Percentiles rank a stretch among this genome's conserved stretches.
These are phyloP conservation scores for Panorpa germanica DNA, from an alignment of 2,888 invertebrate species.

Conservation along the genomic window DNA sequence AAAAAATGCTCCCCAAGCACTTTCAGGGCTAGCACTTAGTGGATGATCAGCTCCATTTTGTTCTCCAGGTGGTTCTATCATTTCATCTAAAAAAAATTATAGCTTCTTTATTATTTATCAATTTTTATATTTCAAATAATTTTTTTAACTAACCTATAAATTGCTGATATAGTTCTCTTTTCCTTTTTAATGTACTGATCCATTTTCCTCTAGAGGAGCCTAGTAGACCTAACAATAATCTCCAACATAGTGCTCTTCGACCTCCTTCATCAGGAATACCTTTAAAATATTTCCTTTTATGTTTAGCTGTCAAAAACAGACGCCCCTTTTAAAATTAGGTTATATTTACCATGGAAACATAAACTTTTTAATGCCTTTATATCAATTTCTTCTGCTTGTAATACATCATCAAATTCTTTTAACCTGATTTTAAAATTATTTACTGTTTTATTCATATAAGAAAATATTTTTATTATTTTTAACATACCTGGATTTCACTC, in stretches of 20 bases:
- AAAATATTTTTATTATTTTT: no score
- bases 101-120: constrained; percentile 6
- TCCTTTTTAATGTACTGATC: constrained; percentile 46
- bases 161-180: constrained; percentile 62
- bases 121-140: not conserved
- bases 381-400: constrained; percentile 52
- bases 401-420: constrained; percentile 57
- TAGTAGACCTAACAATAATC: constrained; percentile 69
- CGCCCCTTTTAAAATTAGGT: constrained; percentile 8
- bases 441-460: constrained; percentile 3
- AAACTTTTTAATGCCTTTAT: constrained; percentile 42
- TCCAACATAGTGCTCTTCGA: constrained; percentile 71
- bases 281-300: constrained; percentile 19
- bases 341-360: constrained; percentile 60
- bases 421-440: constrained; percentile 34
- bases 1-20: constrained; percentile 91
- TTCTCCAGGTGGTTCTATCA: constrained; percentile 69
- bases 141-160: constrained; percentile 42
- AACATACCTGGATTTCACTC: no score
- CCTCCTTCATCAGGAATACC: constrained; percentile 81
- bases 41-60: constrained; percentile 64
- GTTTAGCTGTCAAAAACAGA: constrained; percentile 9
- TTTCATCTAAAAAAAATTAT: constrained; percentile 42
- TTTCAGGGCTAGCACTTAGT: constrained; percentile 83
- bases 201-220: constrained; percentile 48